These are phyloP conservation scores for Prochilodus magdalenae DNA, from an alignment of 2,113 vertebrate genomes.

Conservation along the genomic window DNA sequence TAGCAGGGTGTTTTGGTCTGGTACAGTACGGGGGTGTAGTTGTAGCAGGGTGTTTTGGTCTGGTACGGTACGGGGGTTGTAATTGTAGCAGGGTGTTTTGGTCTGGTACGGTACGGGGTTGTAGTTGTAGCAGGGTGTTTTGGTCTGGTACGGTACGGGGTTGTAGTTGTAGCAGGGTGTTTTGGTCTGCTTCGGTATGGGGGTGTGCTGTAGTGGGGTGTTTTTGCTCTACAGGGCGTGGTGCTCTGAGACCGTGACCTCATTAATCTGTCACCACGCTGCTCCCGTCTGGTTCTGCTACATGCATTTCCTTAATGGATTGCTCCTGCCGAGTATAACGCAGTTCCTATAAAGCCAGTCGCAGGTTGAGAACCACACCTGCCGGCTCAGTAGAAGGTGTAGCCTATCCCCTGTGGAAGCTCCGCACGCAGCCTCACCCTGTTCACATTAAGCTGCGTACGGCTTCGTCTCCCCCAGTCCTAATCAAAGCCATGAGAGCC, in stretches of 20 bases:
- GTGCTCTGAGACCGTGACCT: conserved; percentile 61
- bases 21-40: no score
- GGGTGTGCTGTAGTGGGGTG: neutral
- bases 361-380: neutral
- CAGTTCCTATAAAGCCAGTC: neutral
- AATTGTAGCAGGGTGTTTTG: no score
- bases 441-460: neutral
- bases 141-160: no score
- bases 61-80: no score
- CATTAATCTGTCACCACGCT: conserved; percentile 76
- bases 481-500: neutral
- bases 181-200: no score
- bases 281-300: neutral
- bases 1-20: no score
- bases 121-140: no score
- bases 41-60: no score
- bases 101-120: no score
- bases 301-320: neutral
- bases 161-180: no score
- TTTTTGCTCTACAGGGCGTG: conserved; percentile 63
- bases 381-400: neutral
- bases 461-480: neutral
- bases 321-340: neutral
- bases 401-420: neutral
- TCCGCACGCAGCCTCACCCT: neutral